phyloP scores from a whole-genome alignment of 2,797 vertebrate species.

The Cichlasoma orientale region DNA sequence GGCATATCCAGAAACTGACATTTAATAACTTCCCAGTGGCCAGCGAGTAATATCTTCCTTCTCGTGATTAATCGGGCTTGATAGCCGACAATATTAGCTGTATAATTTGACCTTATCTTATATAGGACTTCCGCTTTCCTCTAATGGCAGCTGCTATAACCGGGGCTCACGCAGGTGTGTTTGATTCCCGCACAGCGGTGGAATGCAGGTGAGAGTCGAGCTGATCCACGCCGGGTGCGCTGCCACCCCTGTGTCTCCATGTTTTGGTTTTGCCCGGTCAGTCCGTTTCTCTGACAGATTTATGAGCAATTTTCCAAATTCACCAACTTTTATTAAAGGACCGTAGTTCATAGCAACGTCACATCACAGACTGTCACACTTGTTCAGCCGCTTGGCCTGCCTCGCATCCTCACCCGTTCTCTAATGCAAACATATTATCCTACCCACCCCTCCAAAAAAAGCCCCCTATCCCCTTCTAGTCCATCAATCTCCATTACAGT shows the following conservation, averaged over 20 bases:
- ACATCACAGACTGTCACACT: not conserved
- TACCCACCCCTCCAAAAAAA: not conserved
- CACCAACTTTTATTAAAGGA: conserved; percentile 52
- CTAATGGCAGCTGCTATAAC: not conserved
- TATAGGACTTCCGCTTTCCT: not conserved
- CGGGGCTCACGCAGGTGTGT: conserved; percentile 17
- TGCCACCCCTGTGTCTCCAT: conserved; percentile 4
- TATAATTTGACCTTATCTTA: not conserved
- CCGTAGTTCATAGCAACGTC: conserved; percentile 18
- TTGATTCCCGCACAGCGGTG: conserved; percentile 1
- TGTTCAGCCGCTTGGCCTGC: not conserved
- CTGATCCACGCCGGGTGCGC: not conserved
- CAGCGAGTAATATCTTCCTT: not conserved
- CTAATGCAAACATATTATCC: not conserved
- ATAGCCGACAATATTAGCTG: not conserved
- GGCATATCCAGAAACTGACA: not conserved
- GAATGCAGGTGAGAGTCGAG: conserved; percentile 46
- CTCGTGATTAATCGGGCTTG: not conserved
- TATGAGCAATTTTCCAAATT: conserved; percentile 66
- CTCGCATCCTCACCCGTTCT: not conserved
- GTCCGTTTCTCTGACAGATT: conserved; percentile 50
- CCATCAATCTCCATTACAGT: conserved; percentile 54
- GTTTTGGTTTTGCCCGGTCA: conserved; percentile 36
- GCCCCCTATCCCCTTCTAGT: not conserved
- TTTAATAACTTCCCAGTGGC: not conserved